These are phyloP conservation scores for Papilio dardanus DNA, from an alignment of 1,140 invertebrate species.

Conservation along the genomic window DNA sequence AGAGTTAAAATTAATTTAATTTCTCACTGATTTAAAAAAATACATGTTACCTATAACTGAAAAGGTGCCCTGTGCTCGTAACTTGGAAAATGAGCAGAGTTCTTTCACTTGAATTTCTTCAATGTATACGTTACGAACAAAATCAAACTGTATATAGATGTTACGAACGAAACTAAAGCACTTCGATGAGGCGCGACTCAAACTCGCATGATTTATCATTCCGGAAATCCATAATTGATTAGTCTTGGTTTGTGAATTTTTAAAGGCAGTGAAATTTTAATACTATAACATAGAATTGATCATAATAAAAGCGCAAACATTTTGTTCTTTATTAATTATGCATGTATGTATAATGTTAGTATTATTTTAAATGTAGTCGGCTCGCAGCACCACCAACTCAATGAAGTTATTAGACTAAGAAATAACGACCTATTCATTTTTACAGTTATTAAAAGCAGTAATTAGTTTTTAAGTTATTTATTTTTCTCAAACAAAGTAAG, in stretches of 20 bases:
- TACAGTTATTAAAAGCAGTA: too few relatives aligned
- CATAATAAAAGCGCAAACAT: background rate
- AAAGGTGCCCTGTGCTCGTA: too few relatives aligned
- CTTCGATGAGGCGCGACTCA: background rate
- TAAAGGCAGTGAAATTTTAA: conserved; percentile 4
- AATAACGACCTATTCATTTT: too few relatives aligned
- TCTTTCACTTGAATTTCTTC: too few relatives aligned
- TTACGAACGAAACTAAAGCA: background rate
- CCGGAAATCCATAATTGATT: background rate
- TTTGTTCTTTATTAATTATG: background rate
- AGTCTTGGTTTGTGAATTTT: conserved; percentile 1
- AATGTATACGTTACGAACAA: background rate
- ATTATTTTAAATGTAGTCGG: background rate
- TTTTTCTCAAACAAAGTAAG: too few relatives aligned
- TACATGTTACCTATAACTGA: too few relatives aligned
- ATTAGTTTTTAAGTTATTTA: too few relatives aligned
- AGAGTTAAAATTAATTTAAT: too few relatives aligned
- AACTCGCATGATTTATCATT: conserved; percentile 3
- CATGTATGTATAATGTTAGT: background rate
- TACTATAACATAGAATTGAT: background rate
- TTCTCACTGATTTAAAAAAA: too few relatives aligned
- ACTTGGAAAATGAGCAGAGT: too few relatives aligned
- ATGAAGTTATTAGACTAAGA: too few relatives aligned
- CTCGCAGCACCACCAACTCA: background rate
- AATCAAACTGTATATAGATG: background rate